phyloP scores from a whole-genome alignment of 2,797 vertebrate species.

The Spinus olivaceus region DNA sequence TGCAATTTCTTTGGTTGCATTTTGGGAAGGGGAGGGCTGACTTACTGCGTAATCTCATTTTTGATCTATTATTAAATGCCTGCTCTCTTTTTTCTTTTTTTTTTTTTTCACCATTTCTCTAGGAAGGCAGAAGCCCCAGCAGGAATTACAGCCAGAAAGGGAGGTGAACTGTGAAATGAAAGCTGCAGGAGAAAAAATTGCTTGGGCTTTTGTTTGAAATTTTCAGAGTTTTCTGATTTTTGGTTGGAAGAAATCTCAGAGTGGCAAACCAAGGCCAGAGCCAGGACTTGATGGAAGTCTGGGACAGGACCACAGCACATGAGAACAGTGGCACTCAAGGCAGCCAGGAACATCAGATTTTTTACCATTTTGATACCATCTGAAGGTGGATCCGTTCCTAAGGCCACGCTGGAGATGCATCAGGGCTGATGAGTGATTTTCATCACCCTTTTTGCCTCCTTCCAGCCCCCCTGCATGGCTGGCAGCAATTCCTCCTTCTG shows the following conservation, averaged over 20 bases:
- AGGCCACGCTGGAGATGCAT: neutral
- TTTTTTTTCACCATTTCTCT: neutral
- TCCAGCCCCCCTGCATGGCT: accelerated
- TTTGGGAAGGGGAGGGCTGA: conserved; percentile 10
- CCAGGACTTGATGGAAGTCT: neutral
- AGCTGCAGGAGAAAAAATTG: neutral
- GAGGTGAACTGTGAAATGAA: conserved; percentile 1
- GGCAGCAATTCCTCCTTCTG: neutral
- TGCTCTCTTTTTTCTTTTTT: neutral
- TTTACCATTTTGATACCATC: neutral
- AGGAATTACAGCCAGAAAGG: neutral
- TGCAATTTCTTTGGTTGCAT: neutral
- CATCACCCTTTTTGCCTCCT: neutral
- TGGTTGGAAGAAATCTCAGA: neutral
- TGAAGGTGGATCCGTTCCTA: neutral
- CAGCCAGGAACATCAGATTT: neutral
- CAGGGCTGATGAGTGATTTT: neutral
- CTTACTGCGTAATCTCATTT: conserved; percentile 36
- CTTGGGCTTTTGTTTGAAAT: neutral
- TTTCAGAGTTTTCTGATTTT: neutral
- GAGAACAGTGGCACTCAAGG: neutral
- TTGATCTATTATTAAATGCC: conserved; percentile 57
- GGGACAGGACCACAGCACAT: accelerated
- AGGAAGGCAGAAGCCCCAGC: neutral
- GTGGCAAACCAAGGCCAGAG: neutral